phyloP scores from a whole-genome alignment of 2,113 vertebrate genomes.

The Verasper variegatus region DNA sequence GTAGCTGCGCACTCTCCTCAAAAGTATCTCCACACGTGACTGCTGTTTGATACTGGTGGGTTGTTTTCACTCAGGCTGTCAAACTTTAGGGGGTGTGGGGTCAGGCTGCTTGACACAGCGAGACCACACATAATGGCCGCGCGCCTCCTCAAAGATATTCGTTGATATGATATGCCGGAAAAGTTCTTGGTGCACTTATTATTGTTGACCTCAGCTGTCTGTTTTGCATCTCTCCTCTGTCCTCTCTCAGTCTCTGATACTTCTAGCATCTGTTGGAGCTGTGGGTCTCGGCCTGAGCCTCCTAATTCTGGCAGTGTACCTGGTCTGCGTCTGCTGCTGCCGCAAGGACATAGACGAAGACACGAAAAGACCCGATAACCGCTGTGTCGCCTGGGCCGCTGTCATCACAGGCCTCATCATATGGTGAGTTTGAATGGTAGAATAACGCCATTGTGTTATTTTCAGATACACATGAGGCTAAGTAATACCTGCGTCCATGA shows the following conservation, averaged over 20 bases:
- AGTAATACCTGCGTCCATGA: no score
- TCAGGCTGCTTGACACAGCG: slow-evolving; percentile 15
- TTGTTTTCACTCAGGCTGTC: slow-evolving; percentile 36
- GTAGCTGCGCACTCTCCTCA: slow-evolving; percentile 11
- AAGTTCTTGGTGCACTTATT: background rate
- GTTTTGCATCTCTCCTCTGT: slow-evolving; percentile 10
- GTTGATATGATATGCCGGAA: slow-evolving; percentile 6
- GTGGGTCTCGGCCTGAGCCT: slow-evolving; percentile 89
- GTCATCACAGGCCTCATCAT: slow-evolving; percentile 88
- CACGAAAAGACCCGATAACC: slow-evolving; percentile 84
- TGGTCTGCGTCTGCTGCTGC: slow-evolving; percentile 89
- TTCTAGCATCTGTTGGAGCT: slow-evolving; percentile 87
- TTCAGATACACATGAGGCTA: background rate
- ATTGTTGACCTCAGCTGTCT: slow-evolving; percentile 10
- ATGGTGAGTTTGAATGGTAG: slow-evolving; percentile 85
- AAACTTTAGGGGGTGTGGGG: background rate
- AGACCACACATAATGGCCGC: background rate
- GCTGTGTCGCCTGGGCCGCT: slow-evolving; percentile 90
- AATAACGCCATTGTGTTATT: background rate
- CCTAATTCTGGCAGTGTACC: slow-evolving; percentile 84
- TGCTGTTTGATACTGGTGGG: slow-evolving; percentile 27
- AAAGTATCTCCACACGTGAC: slow-evolving; percentile 20
- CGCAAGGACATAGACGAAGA: slow-evolving; percentile 75
- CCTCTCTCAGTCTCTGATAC: slow-evolving; percentile 85
- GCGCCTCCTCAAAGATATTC: background rate